Conservation (phyloP, 2,797 vertebrate genomes). For the Oryzias dopingdopingensis region DNA sequence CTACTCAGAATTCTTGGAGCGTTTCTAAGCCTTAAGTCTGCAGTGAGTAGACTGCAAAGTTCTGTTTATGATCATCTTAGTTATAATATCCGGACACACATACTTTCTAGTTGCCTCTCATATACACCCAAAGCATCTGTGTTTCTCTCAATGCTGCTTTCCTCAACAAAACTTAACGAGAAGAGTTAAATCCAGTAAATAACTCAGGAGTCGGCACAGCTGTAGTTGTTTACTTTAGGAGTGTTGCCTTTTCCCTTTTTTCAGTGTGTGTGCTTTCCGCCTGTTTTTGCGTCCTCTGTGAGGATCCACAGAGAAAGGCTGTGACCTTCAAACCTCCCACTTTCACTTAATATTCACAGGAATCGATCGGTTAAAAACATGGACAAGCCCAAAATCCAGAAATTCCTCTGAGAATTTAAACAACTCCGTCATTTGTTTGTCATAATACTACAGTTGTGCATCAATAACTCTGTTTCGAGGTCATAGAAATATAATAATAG, state of each 20-base stretch:
- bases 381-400: conserved; percentile 26
- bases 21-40: conserved; percentile 45
- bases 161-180: conserved; percentile 16
- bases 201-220: conserved; percentile 19
- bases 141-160: conserved; percentile 37
- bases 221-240: conserved; percentile 47
- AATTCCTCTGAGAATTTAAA: not conserved
- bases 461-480: conserved; percentile 1
- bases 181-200: conserved; percentile 12
- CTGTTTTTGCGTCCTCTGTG: conserved; percentile 1
- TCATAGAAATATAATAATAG: conserved; percentile 19
- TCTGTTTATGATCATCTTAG: conserved; percentile 10
- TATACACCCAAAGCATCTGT: conserved; percentile 27
- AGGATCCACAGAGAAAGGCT: conserved; percentile 34
- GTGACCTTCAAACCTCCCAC: conserved; percentile 42
- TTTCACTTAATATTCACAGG: conserved; percentile 49
- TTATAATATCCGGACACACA: conserved; percentile 11
- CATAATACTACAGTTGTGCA: conserved; percentile 21
- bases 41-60: conserved; percentile 32
- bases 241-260: conserved; percentile 1
- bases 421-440: conserved; percentile 14
- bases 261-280: no score
- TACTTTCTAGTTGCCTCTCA: not conserved
- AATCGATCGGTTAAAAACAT: conserved; percentile 40
- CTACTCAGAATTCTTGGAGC: conserved; percentile 56